phyloP scores from a whole-genome alignment of 2,888 invertebrate species.

The Coremacera marginata region DNA sequence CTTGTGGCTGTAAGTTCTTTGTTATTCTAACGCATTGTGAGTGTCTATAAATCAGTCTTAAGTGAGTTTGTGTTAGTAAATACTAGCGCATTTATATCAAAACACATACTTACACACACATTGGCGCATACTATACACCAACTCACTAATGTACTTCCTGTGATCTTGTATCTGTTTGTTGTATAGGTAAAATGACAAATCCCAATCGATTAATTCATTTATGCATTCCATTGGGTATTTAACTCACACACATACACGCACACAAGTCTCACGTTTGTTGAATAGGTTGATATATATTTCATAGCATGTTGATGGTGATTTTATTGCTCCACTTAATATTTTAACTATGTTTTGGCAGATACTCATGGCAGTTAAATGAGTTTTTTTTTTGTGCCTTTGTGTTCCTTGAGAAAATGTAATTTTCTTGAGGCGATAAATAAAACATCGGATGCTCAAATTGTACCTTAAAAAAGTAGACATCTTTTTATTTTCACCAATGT shows the following conservation, averaged over 20 bases:
- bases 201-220: conserved; percentile 49
- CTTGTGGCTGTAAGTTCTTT: conserved; percentile 3
- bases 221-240: conserved; percentile 2
- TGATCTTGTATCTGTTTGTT: neutral
- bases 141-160: neutral
- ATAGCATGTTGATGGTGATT: neutral
- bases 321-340: neutral
- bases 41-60: conserved; percentile 46
- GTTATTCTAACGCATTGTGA: conserved; percentile 47
- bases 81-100: too few relatives aligned
- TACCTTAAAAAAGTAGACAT: too few relatives aligned
- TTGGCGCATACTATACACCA: neutral
- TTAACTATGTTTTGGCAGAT: too few relatives aligned
- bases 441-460: too few relatives aligned
- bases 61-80: neutral
- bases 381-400: too few relatives aligned
- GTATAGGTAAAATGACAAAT: conserved; percentile 39
- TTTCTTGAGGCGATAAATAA: too few relatives aligned
- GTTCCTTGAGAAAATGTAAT: too few relatives aligned
- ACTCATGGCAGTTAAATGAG: too few relatives aligned
- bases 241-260: neutral
- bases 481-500: too few relatives aligned
- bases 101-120: neutral
- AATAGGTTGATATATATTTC: neutral
- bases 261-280: neutral